Percentiles rank a stretch among this genome's conserved stretches.
phyloP scores from a whole-genome alignment of 2,113 vertebrate species.

The Hypomesus transpacificus region DNA sequence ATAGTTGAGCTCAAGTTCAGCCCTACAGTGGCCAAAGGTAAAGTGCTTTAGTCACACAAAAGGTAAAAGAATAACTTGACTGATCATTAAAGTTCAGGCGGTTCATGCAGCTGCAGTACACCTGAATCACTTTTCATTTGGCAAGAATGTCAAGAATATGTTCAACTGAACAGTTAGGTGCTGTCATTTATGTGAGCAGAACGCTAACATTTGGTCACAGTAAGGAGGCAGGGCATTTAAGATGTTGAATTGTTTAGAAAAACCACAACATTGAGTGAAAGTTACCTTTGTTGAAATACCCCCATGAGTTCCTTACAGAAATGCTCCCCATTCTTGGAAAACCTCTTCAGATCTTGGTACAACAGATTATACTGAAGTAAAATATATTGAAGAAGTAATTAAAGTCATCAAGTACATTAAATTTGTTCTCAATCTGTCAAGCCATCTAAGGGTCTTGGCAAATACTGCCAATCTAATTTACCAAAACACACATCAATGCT shows the following conservation, averaged over 20 bases:
- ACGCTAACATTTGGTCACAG: neutral
- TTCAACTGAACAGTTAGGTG: neutral
- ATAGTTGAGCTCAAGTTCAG: slow-evolving; percentile 78
- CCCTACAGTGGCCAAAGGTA: slow-evolving; percentile 57
- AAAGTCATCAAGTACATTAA: neutral
- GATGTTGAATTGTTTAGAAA: neutral
- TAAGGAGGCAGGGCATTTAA: neutral
- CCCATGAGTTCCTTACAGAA: slow-evolving; percentile 84
- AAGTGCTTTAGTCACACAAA: slow-evolving; percentile 15
- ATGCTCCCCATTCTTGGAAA: slow-evolving; percentile 81
- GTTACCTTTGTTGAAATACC: slow-evolving; percentile 84
- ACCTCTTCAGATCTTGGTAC: slow-evolving; percentile 81
- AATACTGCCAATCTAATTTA: neutral
- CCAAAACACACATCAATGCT: neutral
- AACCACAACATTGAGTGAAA: neutral
- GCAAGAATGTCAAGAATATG: neutral
- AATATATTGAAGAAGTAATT: slow-evolving; percentile 34
- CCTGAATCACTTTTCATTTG: neutral
- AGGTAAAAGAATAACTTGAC: slow-evolving; percentile 43
- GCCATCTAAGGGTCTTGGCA: neutral
- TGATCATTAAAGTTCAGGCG: slow-evolving; percentile 12
- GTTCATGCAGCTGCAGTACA: slow-evolving; percentile 8
- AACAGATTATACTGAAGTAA: slow-evolving; percentile 76
- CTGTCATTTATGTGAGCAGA: neutral
- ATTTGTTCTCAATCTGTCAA: neutral